Percentiles rank a stretch among this genome's conserved stretches.
phyloP scores from a whole-genome alignment of 2,888 invertebrate genomes.

The Nemurella pictetii region DNA sequence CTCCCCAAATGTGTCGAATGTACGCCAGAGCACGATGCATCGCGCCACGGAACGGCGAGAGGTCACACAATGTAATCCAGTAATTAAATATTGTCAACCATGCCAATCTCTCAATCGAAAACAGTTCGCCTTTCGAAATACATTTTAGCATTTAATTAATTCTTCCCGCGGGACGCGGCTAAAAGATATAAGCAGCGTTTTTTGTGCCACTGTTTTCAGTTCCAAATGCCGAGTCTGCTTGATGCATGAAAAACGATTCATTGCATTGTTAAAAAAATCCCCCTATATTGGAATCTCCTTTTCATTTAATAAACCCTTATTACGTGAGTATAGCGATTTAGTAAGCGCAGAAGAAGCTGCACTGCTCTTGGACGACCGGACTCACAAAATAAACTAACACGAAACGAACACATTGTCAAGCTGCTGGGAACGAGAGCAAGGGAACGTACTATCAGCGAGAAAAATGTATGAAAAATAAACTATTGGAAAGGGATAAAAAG shows the following conservation, averaged over 20 bases:
- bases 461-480: neutral
- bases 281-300: neutral
- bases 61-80: neutral
- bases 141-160: conserved; percentile 17
- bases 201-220: neutral
- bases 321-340: neutral
- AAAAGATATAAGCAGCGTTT: neutral
- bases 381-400: neutral
- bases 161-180: neutral
- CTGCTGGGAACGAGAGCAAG: neutral
- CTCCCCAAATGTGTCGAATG: neutral
- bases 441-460: neutral
- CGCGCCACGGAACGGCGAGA: neutral
- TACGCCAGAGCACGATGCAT: neutral
- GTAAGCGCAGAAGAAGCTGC: neutral
- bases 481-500: neutral
- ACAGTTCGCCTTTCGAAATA: conserved; percentile 9
- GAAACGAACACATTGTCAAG: neutral
- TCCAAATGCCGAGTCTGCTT: neutral
- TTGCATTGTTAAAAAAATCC: neutral
- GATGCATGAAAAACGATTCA: neutral
- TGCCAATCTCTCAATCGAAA: conserved; percentile 8
- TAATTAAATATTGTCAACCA: conserved; percentile 9
- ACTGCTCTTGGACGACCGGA: neutral
- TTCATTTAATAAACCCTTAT: neutral